A percentile compares a stretch with the other conserved stretches of the same genome.
phyloP scores from a whole-genome alignment of 2,113 vertebrate genomes.

The Mandrillus leucophaeus region DNA sequence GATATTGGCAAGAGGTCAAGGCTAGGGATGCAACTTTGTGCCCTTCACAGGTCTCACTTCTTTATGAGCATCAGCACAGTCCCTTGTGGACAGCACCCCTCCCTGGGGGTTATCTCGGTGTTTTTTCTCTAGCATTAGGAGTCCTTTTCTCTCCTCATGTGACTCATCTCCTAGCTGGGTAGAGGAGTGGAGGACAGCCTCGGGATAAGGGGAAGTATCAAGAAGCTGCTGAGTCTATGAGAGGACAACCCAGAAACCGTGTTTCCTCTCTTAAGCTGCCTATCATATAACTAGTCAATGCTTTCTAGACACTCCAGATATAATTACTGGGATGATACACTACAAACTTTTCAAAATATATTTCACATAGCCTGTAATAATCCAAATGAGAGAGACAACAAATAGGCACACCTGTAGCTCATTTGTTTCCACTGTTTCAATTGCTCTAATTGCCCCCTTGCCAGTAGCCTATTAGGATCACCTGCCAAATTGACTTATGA shows the following conservation, averaged over 20 bases:
- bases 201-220: background rate
- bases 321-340: background rate
- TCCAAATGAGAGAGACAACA: background rate
- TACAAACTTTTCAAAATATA: constrained; percentile 21
- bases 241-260: background rate
- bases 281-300: background rate
- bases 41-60: background rate
- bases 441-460: background rate
- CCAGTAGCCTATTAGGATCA: constrained; percentile 3
- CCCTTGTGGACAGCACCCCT: background rate
- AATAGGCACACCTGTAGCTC: constrained; percentile 56
- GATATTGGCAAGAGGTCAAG: background rate
- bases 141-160: background rate
- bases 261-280: background rate
- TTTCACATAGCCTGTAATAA: background rate
- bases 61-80: background rate
- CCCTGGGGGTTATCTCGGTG: background rate
- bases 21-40: background rate
- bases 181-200: background rate
- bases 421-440: constrained; percentile 13
- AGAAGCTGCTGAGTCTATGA: background rate
- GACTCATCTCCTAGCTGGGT: background rate
- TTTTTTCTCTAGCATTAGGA: background rate
- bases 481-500: constrained; percentile 44
- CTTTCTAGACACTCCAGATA: background rate